Evolutionary conservation across 1,140 invertebrate species (phyloP).

Genomic region (Drosophila lacteicornis): DNA sequence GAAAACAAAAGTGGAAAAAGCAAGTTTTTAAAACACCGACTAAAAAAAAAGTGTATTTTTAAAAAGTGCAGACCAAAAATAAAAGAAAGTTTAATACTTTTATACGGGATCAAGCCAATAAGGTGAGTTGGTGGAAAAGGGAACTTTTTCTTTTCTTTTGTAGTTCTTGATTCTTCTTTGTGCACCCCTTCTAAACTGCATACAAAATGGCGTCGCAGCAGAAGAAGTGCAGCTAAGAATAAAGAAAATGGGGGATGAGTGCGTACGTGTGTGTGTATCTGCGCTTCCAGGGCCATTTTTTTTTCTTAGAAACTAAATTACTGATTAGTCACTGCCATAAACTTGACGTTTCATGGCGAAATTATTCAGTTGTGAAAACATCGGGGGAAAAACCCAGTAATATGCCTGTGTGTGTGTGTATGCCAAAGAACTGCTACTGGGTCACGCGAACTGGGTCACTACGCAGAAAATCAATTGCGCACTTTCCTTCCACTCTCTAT

Average conservation of each 20-base stretch:
- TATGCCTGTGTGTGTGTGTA: constrained; percentile 23
- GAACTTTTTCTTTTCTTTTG: not conserved
- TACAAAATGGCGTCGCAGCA: constrained; percentile 40
- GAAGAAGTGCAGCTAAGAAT: constrained; percentile 28
- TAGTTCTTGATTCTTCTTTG: not conserved
- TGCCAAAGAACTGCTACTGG: constrained; percentile 16
- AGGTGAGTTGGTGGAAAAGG: constrained; percentile 31
- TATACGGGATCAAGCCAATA: constrained; percentile 16
- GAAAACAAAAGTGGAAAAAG: not conserved
- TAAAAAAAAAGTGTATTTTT: constrained; percentile 6
- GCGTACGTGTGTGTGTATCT: constrained; percentile 12
- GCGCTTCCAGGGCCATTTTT: not conserved
- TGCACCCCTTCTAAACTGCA: not conserved
- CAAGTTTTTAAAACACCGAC: constrained; percentile 45
- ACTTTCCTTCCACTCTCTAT: constrained; percentile 8
- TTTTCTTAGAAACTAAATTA: constrained; percentile 3
- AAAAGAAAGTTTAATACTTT: constrained; percentile 11
- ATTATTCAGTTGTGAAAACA: constrained; percentile 26
- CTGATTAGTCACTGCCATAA: constrained; percentile 35
- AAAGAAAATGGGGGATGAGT: constrained; percentile 13
- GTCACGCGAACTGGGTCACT: constrained; percentile 49
- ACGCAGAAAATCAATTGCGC: constrained; percentile 44
- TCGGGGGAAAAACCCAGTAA: not conserved
- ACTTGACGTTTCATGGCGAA: constrained; percentile 11
- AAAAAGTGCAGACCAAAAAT: constrained; percentile 36